These are phyloP conservation scores for Phyllotreta striolata DNA, from an alignment of 2,888 invertebrate species.

Conservation along the genomic window DNA sequence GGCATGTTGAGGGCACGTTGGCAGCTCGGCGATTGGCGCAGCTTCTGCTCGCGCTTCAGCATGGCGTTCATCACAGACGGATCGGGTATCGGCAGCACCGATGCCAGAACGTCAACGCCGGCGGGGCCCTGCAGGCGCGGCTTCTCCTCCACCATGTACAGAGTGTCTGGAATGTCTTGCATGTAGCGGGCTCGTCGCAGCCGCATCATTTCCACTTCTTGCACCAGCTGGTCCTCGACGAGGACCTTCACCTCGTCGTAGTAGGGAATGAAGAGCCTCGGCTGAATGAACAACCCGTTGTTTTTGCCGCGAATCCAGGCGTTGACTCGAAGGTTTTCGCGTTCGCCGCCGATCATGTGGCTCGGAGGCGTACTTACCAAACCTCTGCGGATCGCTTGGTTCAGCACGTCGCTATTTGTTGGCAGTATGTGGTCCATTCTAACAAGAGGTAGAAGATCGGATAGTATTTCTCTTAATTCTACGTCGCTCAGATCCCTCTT, in stretches of 20 bases:
- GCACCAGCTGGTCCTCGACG: slow-evolving; percentile 83
- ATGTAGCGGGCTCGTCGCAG: slow-evolving; percentile 67
- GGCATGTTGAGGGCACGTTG: slow-evolving; percentile 79
- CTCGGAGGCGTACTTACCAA: slow-evolving; percentile 83
- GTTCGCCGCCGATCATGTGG: slow-evolving; percentile 83
- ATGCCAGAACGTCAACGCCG: slow-evolving; percentile 71
- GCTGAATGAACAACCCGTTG: slow-evolving; percentile 80
- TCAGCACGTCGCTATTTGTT: slow-evolving; percentile 79
- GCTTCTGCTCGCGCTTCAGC: slow-evolving; percentile 85
- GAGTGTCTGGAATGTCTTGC: slow-evolving; percentile 89
- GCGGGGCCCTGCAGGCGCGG: slow-evolving; percentile 60
- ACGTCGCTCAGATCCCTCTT: slow-evolving; percentile 85
- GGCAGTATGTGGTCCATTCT: slow-evolving; percentile 91
- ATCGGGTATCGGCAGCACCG: slow-evolving; percentile 78
- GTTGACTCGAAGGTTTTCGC: slow-evolving; percentile 71
- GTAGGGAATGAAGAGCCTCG: slow-evolving; percentile 92
- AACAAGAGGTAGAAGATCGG: slow-evolving; percentile 83
- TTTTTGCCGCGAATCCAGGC: slow-evolving; percentile 84
- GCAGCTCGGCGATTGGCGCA: slow-evolving; percentile 80
- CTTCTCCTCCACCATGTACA: slow-evolving; percentile 78
- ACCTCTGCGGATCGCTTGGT: slow-evolving; percentile 74
- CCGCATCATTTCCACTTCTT: slow-evolving; percentile 68
- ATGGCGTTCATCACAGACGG: slow-evolving; percentile 78
- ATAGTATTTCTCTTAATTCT: slow-evolving; percentile 84
- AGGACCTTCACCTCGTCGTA: slow-evolving; percentile 93